Evolutionary conservation across 2,888 invertebrate species (phyloP).

Genomic region (Synanthedon formicaeformis): DNA sequence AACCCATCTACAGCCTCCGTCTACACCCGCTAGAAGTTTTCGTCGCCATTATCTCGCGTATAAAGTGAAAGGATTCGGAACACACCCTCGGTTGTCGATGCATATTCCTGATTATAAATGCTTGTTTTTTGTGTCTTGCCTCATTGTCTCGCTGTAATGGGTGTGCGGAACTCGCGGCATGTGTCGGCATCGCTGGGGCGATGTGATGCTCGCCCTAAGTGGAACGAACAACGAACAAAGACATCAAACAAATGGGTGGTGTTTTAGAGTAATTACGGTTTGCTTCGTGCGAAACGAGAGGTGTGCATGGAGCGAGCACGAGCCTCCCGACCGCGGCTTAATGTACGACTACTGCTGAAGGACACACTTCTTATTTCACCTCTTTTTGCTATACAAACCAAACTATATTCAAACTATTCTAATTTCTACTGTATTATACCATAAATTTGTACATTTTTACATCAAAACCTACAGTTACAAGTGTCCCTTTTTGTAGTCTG

Average conservation of each 20-base stretch:
- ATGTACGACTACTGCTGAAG: constrained; percentile 23
- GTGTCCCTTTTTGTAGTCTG: too few species aligned
- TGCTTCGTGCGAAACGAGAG: constrained; percentile 64
- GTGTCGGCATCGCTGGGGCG: constrained; percentile 61
- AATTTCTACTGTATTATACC: too few species aligned
- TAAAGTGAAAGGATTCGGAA: constrained; percentile 36
- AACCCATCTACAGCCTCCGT: constrained; percentile 32
- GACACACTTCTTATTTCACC: constrained; percentile 9
- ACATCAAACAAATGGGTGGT: constrained; percentile 71
- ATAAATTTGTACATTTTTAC: too few species aligned
- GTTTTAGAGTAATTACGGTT: constrained; percentile 70
- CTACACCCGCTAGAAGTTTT: constrained; percentile 43
- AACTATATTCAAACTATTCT: constrained; percentile 21
- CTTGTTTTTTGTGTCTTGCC: constrained; percentile 60
- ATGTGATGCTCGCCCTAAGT: constrained; percentile 55
- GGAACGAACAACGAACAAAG: constrained; percentile 69
- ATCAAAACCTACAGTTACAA: too few species aligned
- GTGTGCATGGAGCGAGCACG: constrained; percentile 46
- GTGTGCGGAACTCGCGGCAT: constrained; percentile 54
- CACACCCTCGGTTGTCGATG: constrained; percentile 49
- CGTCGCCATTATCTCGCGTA: constrained; percentile 40
- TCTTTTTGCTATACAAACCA: constrained; percentile 42
- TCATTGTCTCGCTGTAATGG: constrained; percentile 60
- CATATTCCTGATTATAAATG: constrained; percentile 69
- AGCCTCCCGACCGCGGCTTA: constrained; percentile 19